These are phyloP conservation scores for Machaerirhynchus nigripectus DNA, from an alignment of 2,113 vertebrate species.

Conservation along the genomic window DNA sequence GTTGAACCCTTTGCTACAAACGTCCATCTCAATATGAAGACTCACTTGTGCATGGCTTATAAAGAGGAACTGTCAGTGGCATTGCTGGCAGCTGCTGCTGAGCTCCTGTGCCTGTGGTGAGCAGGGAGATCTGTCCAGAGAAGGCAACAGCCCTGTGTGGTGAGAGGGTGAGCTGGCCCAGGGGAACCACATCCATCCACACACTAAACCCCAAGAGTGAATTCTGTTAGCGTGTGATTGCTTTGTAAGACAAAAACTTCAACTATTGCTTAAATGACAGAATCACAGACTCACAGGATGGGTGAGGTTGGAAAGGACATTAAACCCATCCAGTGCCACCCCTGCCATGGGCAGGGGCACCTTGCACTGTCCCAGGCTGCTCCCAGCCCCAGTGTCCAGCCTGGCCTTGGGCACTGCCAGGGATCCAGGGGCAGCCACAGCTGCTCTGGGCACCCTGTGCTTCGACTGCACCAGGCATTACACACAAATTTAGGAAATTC, in stretches of 20 bases:
- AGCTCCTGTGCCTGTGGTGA: neutral
- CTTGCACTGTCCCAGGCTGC: neutral
- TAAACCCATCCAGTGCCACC: neutral
- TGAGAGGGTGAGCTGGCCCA: neutral
- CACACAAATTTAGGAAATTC: constrained; percentile 14
- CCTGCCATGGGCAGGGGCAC: neutral
- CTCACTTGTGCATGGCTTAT: neutral
- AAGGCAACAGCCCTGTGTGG: neutral
- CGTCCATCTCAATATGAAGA: neutral
- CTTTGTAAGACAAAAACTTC: neutral
- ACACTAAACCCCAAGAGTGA: neutral
- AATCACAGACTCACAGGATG: neutral
- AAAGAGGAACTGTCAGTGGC: neutral
- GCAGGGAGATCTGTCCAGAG: neutral
- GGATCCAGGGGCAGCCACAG: neutral
- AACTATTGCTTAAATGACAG: neutral
- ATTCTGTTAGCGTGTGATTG: neutral
- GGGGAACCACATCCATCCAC: neutral
- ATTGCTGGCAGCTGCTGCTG: neutral
- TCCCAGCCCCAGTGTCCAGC: neutral
- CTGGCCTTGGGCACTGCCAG: neutral
- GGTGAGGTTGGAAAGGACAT: neutral
- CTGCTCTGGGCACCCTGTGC: neutral
- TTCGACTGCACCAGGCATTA: neutral
- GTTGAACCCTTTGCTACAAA: neutral